Base-by-base conservation (phyloP, 2,888 invertebrate species). In the Papilio demoleus region DNA sequence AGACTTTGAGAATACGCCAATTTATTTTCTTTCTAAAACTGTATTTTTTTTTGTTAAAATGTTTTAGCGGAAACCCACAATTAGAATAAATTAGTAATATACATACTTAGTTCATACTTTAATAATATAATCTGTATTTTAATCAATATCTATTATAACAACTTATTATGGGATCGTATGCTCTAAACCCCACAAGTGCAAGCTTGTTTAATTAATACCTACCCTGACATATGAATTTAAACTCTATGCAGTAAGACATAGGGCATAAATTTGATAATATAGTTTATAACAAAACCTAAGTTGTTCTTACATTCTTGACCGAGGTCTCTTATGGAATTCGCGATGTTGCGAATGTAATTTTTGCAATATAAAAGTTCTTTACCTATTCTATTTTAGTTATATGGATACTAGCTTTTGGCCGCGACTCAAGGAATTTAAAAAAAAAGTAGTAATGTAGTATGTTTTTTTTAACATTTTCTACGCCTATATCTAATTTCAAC, bases 261-360 rank as follows among this genome's bases (percentile, higher is more conserved):
- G 24, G 40, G 19, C 34, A 19, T 47, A 47, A 38, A 47, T 34
- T 45, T 14, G 19, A 9, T 12, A 19, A 12, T 40, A 2, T n/a
- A 11, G 4, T 5, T 19, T 47, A 3, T 14, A 17, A 34, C 62
- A 47, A 31, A 62, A 19, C 62, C 62, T 62, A 53, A 27, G 19
- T 45, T 24, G 65, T 38, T 59, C 24, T n/a, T 45, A 59, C 65
- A 65, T 65, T 65, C 65, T 65, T 60, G 56, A 58, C 65, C 65
- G 65, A 58, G 66, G 66, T 67, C 60, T 50, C 60, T 60, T 67
- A 59, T 42, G 27, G 27, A 67, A 36, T 38, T 59, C 58, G 42
- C 27, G 24, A 53, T 53, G n/a, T 53, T 27, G 27, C 53, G 31
- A 31, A 17, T 56, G 53, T 31, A 17, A n/a, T n/a, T 56, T 31